Conservation (phyloP, 2,113 vertebrate species). For the Otocyon megalotis region DNA sequence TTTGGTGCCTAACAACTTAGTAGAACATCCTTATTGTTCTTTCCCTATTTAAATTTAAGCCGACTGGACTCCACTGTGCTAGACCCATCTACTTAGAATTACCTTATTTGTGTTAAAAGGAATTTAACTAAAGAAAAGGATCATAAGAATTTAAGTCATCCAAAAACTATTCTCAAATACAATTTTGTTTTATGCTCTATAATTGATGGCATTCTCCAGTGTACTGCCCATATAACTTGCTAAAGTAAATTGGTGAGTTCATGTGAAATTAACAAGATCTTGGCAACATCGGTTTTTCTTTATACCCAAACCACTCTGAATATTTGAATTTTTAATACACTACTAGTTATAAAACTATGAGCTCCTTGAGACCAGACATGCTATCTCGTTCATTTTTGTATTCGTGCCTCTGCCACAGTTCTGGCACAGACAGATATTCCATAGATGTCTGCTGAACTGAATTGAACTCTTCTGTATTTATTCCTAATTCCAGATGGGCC, state of each 20-base stretch:
- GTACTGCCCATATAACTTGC: not conserved
- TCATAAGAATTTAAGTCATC: not conserved
- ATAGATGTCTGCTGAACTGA: constrained; percentile 55
- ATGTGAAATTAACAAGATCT: not conserved
- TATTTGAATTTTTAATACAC: not conserved
- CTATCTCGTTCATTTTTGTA: not conserved
- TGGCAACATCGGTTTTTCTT: not conserved
- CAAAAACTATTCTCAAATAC: not conserved
- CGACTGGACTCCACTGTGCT: not conserved
- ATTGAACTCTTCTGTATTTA: constrained; percentile 48
- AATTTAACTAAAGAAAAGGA: not conserved
- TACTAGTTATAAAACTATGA: not conserved
- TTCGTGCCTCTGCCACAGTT: not conserved
- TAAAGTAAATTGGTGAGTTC: not conserved
- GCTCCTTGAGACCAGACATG: not conserved
- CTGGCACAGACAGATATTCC: not conserved
- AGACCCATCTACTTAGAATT: not conserved
- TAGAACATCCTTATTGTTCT: not conserved
- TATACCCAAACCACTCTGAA: not conserved
- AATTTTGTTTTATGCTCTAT: not conserved
- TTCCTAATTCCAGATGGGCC: constrained; percentile 66
- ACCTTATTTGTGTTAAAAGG: not conserved
- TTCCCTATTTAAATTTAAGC: constrained; percentile 52
- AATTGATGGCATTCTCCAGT: not conserved
- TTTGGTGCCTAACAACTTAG: not conserved